Evolutionary conservation across 2,797 vertebrate genomes (phyloP).

Genomic region (Nyctibius grandis): DNA sequence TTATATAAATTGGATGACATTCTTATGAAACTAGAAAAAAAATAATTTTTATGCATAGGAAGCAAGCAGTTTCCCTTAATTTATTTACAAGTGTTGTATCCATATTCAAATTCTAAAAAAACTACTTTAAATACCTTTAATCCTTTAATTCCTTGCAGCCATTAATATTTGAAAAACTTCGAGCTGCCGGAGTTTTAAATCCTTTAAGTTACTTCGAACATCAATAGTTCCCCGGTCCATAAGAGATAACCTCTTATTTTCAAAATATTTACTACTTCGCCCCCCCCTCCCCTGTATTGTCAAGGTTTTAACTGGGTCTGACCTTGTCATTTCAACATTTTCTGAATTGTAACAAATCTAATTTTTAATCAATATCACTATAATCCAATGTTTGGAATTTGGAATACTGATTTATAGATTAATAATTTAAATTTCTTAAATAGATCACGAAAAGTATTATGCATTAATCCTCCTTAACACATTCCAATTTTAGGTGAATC

Average conservation of each 20-base stretch:
- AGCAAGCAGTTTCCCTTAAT: not conserved
- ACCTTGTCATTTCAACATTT: not conserved
- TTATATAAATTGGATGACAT: not conserved
- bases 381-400: not conserved
- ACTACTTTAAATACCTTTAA: conserved; percentile 5
- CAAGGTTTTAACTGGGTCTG: not conserved
- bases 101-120: not conserved
- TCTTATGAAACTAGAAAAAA: not conserved
- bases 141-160: conserved; percentile 38
- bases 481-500: conserved; percentile 11
- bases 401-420: conserved; percentile 12
- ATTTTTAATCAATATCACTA: not conserved
- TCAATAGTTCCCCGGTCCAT: not conserved
- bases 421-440: conserved; percentile 24
- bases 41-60: not conserved
- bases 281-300: not conserved
- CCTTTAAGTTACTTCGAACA: conserved; percentile 25
- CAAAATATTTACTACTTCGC: not conserved
- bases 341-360: not conserved
- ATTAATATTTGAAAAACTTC: conserved; percentile 37
- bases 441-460: conserved; percentile 2
- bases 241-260: not conserved
- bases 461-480: not conserved
- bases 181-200: conserved; percentile 13
- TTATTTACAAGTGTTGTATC: not conserved